Evolutionary conservation across 2,797 vertebrate genomes (phyloP), one percentile per base, ranked within the genome.

Genomic region (Thamnophis elegans): DNA sequence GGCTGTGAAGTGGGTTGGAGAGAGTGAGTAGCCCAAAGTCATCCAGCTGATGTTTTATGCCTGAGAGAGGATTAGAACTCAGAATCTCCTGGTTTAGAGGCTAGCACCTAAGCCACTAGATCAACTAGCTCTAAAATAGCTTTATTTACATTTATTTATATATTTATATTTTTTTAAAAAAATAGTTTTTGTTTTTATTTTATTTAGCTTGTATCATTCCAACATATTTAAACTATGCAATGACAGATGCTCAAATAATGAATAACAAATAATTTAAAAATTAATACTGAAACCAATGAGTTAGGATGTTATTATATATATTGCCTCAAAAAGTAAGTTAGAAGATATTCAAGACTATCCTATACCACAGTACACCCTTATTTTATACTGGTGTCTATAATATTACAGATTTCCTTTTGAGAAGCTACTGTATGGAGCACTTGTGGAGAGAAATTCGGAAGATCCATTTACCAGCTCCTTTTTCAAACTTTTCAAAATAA

Each of bases 161-260:
- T 62, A 62, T n/a, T 65, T 32, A 68, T 68, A 68, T 13, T 68
- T n/a, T 65, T 65, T 7, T n/a, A n/a, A 42, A 14, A 68, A 68
- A 14, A 68, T 68, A 32, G 13, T 13, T 9, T 51, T 54, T n/a
- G 54, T 42, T 78, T 78, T 78, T 36, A 5, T 4, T 56, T 42
- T 56, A 42, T 90, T 78, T 32, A 55, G 4, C 51, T 18, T 55
- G 25, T 20, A 92, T 58, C 73, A 93, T 78, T 94, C 94, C 94
- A 94, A 89, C 90, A 92, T 94, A 94, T 94, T 95, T 90, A 91
- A 95, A 94, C 68, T 89, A 92, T 92, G 91, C 91, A 95, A 93
- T 92, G 92, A 87, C 87, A 95, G 92, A 92, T 85, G 36, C 42
- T 95, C 93, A 87, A 89, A 86, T 89, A 93, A 0, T 20, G 91